Evolutionary conservation across 2,113 vertebrate species (phyloP), one percentile per base, ranked within the genome.

Genomic region (Thalassoma bifasciatum): DNA sequence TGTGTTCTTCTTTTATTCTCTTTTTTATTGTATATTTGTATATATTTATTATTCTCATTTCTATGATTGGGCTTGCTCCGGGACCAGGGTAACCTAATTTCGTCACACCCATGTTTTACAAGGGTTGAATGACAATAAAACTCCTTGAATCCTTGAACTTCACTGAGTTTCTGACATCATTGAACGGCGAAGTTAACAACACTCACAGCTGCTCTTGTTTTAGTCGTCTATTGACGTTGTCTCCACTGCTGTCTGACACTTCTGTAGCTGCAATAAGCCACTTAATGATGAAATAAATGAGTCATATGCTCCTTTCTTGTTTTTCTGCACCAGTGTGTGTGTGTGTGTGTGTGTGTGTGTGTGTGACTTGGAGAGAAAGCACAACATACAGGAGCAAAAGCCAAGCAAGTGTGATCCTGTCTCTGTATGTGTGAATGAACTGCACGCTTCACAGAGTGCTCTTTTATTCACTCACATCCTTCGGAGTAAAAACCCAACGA

Each of bases 221-320:
- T 72, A 46, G 47, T 46, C 37, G 51, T 80, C 81, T 65, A 79
- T 80, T 86, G 75, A 82, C 74, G 70, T 78, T 74, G 79, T 80
- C 77, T 79, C 60, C 74, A 46, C 56, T 70, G 52, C 66, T 68
- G 64, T 79, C 84, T 81, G 66, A 77, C 49, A 54, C 77, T 70
- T 73, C 67, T 19, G 54, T 51, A 81, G 74, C 66, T 56, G 72
- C 62, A 76, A 77, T 73, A 83, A 81, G 72, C 78, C 59, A 34
- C 57, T 72, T 88, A 87, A 88, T 77, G 82, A 69, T 19, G 26
- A 65, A 80, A 75, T 62, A 81, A 81, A 90, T 86, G 77, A 86
- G 78, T 86, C 71, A 80, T 21, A 77, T 53, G 69, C 77, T 52
- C 68, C 59, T 44, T 38, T 53, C 53, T 72, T 77, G 63, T 79